phyloP scores from a whole-genome alignment of 2,797 vertebrate species.

The Pachyuromys duprasi region DNA sequence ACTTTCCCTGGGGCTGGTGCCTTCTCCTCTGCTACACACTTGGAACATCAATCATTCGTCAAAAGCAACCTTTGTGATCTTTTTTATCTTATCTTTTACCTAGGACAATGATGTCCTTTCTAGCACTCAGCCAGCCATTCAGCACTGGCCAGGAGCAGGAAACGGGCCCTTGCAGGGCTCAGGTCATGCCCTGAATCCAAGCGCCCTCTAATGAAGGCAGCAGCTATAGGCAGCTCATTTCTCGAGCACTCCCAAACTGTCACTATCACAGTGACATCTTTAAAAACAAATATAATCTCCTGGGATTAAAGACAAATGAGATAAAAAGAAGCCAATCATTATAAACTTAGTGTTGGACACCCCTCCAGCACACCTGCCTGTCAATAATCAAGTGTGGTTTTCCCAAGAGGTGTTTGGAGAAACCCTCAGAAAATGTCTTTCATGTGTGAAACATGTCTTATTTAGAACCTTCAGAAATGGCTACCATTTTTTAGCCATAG shows the following conservation, averaged over 20 bases:
- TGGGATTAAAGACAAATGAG: conserved; percentile 54
- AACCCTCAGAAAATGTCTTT: conserved; percentile 69
- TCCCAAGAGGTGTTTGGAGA: conserved; percentile 65
- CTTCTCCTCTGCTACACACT: not conserved
- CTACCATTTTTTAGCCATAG: conserved; percentile 25
- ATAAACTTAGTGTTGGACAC: not conserved
- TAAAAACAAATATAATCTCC: not conserved
- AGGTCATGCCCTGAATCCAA: not conserved
- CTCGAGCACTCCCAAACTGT: not conserved
- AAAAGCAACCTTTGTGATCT: not conserved
- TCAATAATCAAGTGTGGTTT: conserved; percentile 44
- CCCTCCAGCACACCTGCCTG: not conserved
- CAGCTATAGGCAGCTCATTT: not conserved
- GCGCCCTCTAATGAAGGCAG: not conserved
- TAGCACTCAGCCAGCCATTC: not conserved
- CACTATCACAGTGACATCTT: not conserved
- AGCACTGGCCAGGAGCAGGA: no score
- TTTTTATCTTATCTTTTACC: not conserved
- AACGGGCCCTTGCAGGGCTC: not conserved
- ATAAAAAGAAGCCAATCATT: conserved; percentile 52
- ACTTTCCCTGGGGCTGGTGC: not conserved
- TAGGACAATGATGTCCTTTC: not conserved
- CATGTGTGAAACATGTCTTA: not conserved
- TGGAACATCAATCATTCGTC: not conserved
- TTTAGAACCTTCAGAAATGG: conserved; percentile 58